Conservation (phyloP, 2,888 invertebrate species). For the Acheta domesticus region DNA sequence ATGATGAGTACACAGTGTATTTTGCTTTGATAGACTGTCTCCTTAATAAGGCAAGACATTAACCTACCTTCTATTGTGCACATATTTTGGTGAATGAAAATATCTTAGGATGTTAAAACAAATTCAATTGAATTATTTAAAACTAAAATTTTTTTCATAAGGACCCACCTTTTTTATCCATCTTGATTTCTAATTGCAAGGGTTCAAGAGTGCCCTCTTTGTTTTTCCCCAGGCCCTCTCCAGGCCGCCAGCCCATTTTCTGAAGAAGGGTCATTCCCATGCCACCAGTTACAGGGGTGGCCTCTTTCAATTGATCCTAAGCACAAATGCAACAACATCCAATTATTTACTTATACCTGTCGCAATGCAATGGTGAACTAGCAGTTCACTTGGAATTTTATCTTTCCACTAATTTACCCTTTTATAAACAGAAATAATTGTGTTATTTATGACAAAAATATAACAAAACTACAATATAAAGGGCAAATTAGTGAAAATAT, state of each 20-base stretch:
- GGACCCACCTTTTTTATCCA: conserved; percentile 78
- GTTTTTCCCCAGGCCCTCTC: conserved; percentile 93
- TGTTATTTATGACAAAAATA: too few species aligned
- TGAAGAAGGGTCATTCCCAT: conserved; percentile 95
- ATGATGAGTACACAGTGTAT: too few species aligned
- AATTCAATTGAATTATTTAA: not conserved
- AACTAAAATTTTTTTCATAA: not conserved
- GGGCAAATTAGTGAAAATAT: too few species aligned
- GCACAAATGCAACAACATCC: not conserved
- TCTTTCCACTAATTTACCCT: too few species aligned
- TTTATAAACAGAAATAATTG: too few species aligned
- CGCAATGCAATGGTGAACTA: not conserved
- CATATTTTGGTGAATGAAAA: too few species aligned
- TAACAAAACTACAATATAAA: too few species aligned
- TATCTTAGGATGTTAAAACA: not conserved
- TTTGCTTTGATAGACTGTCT: too few species aligned
- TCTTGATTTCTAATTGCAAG: conserved; percentile 87
- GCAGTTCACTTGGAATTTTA: too few species aligned
- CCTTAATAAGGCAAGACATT: too few species aligned
- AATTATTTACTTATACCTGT: not conserved
- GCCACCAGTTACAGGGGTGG: conserved; percentile 88
- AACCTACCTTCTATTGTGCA: too few species aligned
- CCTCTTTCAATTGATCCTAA: conserved; percentile 79
- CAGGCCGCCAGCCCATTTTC: conserved; percentile 99
- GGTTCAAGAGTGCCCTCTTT: conserved; percentile 90